phyloP scores from a whole-genome alignment of 2,797 vertebrate genomes.

The Phrynocephalus forsythii region DNA sequence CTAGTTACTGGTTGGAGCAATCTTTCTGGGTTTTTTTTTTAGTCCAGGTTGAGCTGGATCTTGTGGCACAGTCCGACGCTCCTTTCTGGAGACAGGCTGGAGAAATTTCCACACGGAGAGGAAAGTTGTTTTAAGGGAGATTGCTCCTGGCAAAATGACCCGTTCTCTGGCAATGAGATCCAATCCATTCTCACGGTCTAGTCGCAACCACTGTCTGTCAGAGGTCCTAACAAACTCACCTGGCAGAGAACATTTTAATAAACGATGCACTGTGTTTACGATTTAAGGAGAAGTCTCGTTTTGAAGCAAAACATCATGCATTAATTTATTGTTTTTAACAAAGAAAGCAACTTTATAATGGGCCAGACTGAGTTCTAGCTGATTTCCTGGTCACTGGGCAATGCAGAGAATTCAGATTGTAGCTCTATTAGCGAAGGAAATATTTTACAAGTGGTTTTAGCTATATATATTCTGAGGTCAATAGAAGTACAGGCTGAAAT shows the following conservation, averaged over 20 bases:
- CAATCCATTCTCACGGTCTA: too few species aligned
- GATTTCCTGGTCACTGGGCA: constrained; percentile 46
- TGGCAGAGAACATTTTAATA: constrained; percentile 48
- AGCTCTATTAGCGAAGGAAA: constrained; percentile 65
- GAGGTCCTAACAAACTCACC: background rate
- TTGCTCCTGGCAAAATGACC: too few species aligned
- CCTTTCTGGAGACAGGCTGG: too few species aligned
- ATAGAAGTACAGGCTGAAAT: constrained; percentile 63
- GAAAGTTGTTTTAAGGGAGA: too few species aligned
- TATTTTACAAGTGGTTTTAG: constrained; percentile 61
- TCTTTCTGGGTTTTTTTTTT: too few species aligned
- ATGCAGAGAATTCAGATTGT: constrained; percentile 48
- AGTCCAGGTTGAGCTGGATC: too few species aligned
- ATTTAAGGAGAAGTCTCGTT: constrained; percentile 57
- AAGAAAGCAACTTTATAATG: constrained; percentile 34
- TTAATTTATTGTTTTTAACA: constrained; percentile 51
- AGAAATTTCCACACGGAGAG: too few species aligned
- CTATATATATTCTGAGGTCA: constrained; percentile 63
- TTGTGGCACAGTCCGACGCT: too few species aligned
- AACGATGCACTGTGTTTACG: constrained; percentile 65
- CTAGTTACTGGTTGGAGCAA: too few species aligned
- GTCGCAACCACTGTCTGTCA: background rate
- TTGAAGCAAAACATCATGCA: constrained; percentile 41
- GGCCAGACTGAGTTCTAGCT: constrained; percentile 30
- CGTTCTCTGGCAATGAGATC: too few species aligned